Base-by-base conservation (phyloP, 2,888 invertebrate genomes). In the Cremastinae sp. region DNA sequence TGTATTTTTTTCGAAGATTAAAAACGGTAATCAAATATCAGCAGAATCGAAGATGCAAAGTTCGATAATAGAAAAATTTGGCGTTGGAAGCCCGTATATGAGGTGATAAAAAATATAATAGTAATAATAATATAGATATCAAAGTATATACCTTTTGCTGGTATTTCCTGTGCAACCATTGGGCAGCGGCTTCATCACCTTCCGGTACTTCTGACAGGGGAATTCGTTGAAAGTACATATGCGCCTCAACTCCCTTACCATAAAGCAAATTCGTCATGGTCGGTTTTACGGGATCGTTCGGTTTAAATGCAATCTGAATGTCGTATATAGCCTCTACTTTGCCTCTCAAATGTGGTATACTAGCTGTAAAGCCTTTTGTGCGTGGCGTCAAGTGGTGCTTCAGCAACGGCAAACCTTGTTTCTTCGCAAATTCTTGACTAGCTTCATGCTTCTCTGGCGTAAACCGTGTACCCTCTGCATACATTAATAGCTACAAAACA, bases 401-500 rank as follows among this genome's bases (percentile, higher is more conserved):
- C 28, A 98, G 91, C 79, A 93, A 91, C 0, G 96, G 95, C 83
- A 98, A 92, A 80, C 96, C 96, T 85, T 96, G 96, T 83, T 96
- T 94, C 84, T 92, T 92, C 0, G 98, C 97, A 88, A 98, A 97
- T 86, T 96, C 95, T 83, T 96, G 91, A 71, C 97, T 97, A 0
- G 95, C 95, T 90, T 94, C 94, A 85, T 97, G 96, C 88, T 98
- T 98, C 81, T 93, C 93, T 55, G 92, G 91, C 0, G 98, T 98
- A 85, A 97, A 98, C 64, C 98, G 92, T 0, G 98, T 98, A 9
- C 98, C 98, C 91, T 98, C 98, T 0, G 97, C 96, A 85, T 96
- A 98, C 41, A 79, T 22, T 45, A 79, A 73, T 45, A 79, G 73
- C 79, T 79, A 28, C 20, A 14, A 68, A 39, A 51, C 37, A 61